Conservation (phyloP, 1,140 invertebrate species). For the Drepana arcuata region DNA sequence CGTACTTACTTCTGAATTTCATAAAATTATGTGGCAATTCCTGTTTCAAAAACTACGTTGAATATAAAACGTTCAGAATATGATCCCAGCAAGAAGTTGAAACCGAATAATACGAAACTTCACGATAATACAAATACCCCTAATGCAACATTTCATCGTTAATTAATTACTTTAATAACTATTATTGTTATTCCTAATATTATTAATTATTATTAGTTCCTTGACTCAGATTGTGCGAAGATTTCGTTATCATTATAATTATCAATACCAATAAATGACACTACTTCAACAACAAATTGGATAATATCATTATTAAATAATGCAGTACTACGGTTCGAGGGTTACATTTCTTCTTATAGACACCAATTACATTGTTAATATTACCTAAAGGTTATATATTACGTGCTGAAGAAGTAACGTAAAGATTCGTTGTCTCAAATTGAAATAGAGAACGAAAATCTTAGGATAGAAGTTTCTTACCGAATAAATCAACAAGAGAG, state of each 20-base stretch:
- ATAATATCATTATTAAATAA: constrained; percentile 5
- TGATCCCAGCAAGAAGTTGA: too few relatives aligned
- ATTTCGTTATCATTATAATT: constrained; percentile 52
- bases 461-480: constrained; percentile 51
- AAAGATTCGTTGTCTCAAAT: constrained; percentile 50
- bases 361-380: constrained; percentile 51
- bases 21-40: too few relatives aligned
- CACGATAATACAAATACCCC: too few relatives aligned
- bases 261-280: constrained; percentile 50
- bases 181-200: constrained; percentile 53
- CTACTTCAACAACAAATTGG: constrained; percentile 40
- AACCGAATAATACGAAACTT: too few relatives aligned
- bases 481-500: constrained; percentile 63
- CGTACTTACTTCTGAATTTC: too few relatives aligned
- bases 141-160: constrained; percentile 6
- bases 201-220: too few relatives aligned
- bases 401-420: constrained; percentile 22
- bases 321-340: constrained; percentile 13
- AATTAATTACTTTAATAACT: constrained; percentile 40
- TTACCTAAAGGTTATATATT: constrained; percentile 20
- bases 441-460: constrained; percentile 21
- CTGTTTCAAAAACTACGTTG: too few relatives aligned
- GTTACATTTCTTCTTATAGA: constrained; percentile 52
- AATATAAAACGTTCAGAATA: too few relatives aligned
- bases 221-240: constrained; percentile 64